Evolutionary conservation across 2,113 vertebrate species (phyloP).

Genomic region (Eretmochelys imbricata): DNA sequence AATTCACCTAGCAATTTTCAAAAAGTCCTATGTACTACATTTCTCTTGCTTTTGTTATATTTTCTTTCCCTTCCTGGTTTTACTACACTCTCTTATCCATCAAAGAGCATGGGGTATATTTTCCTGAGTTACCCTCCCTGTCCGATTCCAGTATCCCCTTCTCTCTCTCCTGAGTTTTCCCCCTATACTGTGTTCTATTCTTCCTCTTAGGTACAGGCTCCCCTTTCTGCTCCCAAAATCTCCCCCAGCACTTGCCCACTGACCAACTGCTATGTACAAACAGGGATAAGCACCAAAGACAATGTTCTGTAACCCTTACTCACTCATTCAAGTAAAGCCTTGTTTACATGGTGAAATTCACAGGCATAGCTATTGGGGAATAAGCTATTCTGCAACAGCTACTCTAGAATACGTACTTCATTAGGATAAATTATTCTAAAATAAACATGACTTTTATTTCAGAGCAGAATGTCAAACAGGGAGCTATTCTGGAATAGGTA

Average conservation of each 20-base stretch:
- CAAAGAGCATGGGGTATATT: background rate
- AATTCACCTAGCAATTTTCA: too few species aligned
- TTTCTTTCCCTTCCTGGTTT: too few species aligned
- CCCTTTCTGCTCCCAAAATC: background rate
- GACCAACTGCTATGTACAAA: background rate
- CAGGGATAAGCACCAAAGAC: background rate
- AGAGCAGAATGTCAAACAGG: background rate
- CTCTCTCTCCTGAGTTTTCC: background rate
- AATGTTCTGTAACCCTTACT: background rate
- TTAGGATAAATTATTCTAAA: background rate
- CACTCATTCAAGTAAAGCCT: too few species aligned
- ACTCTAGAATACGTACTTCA: background rate
- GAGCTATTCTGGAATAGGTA: background rate
- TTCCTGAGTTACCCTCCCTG: background rate
- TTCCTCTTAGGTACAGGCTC: background rate
- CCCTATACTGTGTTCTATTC: background rate
- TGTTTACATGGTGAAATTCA: too few species aligned
- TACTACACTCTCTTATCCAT: background rate
- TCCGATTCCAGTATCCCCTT: background rate
- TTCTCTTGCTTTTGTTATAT: too few species aligned
- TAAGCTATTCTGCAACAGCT: accelerated
- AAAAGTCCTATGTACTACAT: too few species aligned
- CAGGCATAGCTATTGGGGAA: background rate
- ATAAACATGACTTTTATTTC: background rate
- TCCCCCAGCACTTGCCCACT: background rate